phyloP scores from a whole-genome alignment of 2,888 invertebrate genomes.

The Luffia ferchaultella region DNA sequence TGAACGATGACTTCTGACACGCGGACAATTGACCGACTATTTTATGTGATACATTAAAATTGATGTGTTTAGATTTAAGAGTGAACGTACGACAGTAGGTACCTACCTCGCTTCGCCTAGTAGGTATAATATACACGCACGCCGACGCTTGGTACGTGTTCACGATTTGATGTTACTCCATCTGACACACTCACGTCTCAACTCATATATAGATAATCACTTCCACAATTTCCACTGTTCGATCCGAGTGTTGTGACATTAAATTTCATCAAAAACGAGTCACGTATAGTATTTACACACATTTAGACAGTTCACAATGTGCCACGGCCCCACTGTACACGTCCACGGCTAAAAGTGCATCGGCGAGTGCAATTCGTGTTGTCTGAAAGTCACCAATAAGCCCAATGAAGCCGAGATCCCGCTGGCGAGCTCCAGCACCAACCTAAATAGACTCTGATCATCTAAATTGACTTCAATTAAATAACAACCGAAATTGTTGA shows the following conservation, averaged over 20 bases:
- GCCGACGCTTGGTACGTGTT: no score
- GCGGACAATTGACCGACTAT: constrained; percentile 5
- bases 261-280: no score
- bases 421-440: constrained; percentile 63
- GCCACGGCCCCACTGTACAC: no score
- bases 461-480: constrained; percentile 68
- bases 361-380: constrained; percentile 64
- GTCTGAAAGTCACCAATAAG: constrained; percentile 67
- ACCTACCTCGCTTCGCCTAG: not conserved
- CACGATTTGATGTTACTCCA: no score
- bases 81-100: not conserved
- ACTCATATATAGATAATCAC: no score
- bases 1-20: constrained; percentile 3
- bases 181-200: no score
- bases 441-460: constrained; percentile 68
- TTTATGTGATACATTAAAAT: constrained; percentile 11
- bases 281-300: no score
- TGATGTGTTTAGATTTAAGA: constrained; percentile 3
- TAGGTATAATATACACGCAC: no score
- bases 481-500: constrained; percentile 68
- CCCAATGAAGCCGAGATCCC: constrained; percentile 67
- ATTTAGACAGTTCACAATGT: no score
- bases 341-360: constrained; percentile 57
- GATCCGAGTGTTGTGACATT: no score
- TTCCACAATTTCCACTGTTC: no score